A percentile compares a stretch with the other conserved stretches of the same genome.
Evolutionary conservation across 2,888 invertebrate species (phyloP).

Genomic region (Tetragonisca angustula): DNA sequence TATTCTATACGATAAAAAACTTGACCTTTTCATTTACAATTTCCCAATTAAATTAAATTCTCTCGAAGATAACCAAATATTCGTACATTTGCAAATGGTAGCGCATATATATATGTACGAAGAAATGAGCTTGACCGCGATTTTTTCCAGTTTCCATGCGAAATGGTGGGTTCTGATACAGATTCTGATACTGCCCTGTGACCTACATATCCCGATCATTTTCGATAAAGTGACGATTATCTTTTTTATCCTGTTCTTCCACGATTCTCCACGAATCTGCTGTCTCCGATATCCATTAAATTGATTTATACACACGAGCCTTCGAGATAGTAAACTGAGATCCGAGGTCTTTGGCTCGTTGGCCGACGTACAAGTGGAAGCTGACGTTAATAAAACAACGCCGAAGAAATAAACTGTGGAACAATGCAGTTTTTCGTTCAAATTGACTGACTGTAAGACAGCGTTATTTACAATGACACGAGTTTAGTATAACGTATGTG

Average conservation of each 20-base stretch:
- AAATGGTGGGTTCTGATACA: not conserved
- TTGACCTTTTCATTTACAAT: no score
- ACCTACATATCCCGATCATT: slow-evolving; percentile 17
- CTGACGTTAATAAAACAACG: slow-evolving; percentile 13
- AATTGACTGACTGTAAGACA: not conserved
- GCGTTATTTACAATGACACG: not conserved
- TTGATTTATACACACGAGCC: slow-evolving; percentile 18
- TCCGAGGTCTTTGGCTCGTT: not conserved
- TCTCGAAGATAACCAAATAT: not conserved
- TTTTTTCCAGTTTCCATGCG: not conserved
- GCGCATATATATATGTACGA: not conserved
- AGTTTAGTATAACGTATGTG: not conserved
- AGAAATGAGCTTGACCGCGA: not conserved
- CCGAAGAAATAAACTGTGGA: slow-evolving; percentile 19
- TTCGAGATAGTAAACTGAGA: not conserved
- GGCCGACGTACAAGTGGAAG: not conserved
- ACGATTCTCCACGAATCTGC: not conserved
- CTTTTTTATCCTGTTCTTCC: not conserved
- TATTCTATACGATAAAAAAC: no score
- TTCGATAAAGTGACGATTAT: slow-evolving; percentile 21
- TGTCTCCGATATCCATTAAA: slow-evolving; percentile 13
- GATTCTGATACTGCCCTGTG: not conserved
- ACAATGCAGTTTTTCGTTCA: not conserved
- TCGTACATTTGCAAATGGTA: not conserved
- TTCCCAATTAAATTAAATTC: not conserved